Evolutionary conservation across 2,888 invertebrate species (phyloP), one percentile per base, ranked within the genome.

Genomic region (Brachyopa scutellaris): DNA sequence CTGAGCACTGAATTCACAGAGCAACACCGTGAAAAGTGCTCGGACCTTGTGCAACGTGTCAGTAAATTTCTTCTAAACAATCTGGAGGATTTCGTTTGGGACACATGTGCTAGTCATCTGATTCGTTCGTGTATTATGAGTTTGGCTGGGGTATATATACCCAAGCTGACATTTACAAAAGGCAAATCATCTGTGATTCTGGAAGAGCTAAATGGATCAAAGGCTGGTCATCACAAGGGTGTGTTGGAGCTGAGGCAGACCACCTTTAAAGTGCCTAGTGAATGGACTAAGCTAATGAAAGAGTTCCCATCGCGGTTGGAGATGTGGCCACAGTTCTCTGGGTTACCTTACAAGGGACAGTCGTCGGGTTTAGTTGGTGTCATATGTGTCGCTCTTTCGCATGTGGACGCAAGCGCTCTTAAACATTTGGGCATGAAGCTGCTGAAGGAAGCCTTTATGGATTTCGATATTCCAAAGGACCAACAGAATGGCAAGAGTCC

Each of bases 1-100:
- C 64, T 87, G 17, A 86, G 85, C 15, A 84, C 86, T 0, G 88
- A 91, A 67, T 93, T 92, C 47, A 87, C 87, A 1, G 86, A 90
- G 3, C 90, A 91, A 1, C 93, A 93, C 78, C 87, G 92, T n/a
- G 86, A 91, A 29, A 91, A 90, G 45, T 95, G 94, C 85, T 91
- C 92, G 1, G 91, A 93, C 8, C 95, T 95, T 88, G 93, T 95
- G 0, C 83, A 94, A 9, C 95, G 95, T 89, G 91, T 95, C 2
- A 93, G 94, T 74, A 95, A 93, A 90, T 97, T 95, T 89, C 91
- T 94, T 17, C 89, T 96, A 0, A 97, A 97, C 88, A 97, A 97
- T 91, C 91, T 96, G 72, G 97, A 97, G 88, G 96, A 97, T 87
- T 97, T 95, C 86, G 92, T 95, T 0, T 94, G 94, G 93, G 95